Percentiles rank a stretch among this genome's conserved stretches.
phyloP scores from a whole-genome alignment of 2,113 vertebrate species.

The Percopsis transmontana region DNA sequence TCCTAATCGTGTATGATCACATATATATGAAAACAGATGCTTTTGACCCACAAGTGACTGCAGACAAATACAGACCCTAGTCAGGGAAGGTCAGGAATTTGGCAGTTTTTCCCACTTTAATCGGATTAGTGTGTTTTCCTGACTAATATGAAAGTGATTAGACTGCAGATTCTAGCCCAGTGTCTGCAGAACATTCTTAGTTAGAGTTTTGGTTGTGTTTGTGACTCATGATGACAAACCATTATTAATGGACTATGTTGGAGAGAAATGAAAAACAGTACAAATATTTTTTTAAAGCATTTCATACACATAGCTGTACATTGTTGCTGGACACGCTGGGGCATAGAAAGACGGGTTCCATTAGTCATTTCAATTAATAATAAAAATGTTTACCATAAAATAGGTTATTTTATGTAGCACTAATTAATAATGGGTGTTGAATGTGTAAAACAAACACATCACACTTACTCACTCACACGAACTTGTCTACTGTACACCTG shows the following conservation, averaged over 20 bases:
- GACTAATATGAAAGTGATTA: constrained; percentile 61
- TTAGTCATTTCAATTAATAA: too few relatives aligned
- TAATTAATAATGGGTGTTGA: too few relatives aligned
- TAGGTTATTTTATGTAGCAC: too few relatives aligned
- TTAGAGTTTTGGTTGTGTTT: constrained; percentile 8
- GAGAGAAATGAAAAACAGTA: too few relatives aligned
- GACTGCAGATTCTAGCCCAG: constrained; percentile 22
- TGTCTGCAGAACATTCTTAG: constrained; percentile 1
- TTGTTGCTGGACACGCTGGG: too few relatives aligned
- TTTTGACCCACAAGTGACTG: constrained; percentile 31
- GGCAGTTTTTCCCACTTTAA: constrained; percentile 54
- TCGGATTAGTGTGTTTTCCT: constrained; percentile 45
- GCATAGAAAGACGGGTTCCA: too few relatives aligned
- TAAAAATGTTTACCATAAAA: too few relatives aligned
- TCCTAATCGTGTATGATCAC: constrained; percentile 31
- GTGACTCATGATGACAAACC: background rate
- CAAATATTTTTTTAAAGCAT: too few relatives aligned
- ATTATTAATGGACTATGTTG: constrained; percentile 7
- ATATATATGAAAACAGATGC: constrained; percentile 64
- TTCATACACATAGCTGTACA: too few relatives aligned
- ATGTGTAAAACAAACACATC: too few relatives aligned
- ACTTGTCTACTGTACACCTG: too few relatives aligned
- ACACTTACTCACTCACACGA: too few relatives aligned
- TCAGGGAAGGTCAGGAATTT: constrained; percentile 59
- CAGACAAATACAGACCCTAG: constrained; percentile 50